phyloP scores from a whole-genome alignment of 2,888 invertebrate genomes.

The Scaptomyza caliginosa region DNA sequence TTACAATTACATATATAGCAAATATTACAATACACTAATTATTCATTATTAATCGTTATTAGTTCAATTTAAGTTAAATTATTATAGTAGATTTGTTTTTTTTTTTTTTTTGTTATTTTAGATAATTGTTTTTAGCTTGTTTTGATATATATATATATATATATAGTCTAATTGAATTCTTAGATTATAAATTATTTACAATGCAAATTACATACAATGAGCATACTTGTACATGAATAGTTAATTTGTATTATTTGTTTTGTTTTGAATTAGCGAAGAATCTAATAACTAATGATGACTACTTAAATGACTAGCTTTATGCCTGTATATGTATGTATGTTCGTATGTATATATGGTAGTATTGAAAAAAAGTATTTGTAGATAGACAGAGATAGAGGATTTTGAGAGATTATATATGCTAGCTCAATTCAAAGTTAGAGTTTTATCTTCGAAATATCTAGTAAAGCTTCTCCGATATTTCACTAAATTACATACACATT shows the following conservation, averaged over 20 bases:
- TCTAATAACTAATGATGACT: constrained; percentile 56
- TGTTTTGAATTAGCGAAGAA: constrained; percentile 41
- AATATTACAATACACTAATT: constrained; percentile 65
- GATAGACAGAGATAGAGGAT: constrained; percentile 21
- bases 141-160: no score
- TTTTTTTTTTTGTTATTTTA: neutral
- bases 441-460: constrained; percentile 42
- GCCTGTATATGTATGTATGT: neutral
- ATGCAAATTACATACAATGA: constrained; percentile 51
- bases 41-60: constrained; percentile 29
- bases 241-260: constrained; percentile 12
- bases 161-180: constrained; percentile 58
- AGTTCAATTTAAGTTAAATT: constrained; percentile 34
- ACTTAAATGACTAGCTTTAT: constrained; percentile 3
- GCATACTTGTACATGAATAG: constrained; percentile 14
- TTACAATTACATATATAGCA: constrained; percentile 65
- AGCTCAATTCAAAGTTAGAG: constrained; percentile 3
- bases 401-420: constrained; percentile 14
- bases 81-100: constrained; percentile 10
- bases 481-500: constrained; percentile 1
- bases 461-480: constrained; percentile 56
- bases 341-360: constrained; percentile 7
- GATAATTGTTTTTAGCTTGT: constrained; percentile 6
- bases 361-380: constrained; percentile 20
- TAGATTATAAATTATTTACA: constrained; percentile 55